Conservation (phyloP, 2,888 invertebrate species). For the Caenorhabditis sp. region DNA sequence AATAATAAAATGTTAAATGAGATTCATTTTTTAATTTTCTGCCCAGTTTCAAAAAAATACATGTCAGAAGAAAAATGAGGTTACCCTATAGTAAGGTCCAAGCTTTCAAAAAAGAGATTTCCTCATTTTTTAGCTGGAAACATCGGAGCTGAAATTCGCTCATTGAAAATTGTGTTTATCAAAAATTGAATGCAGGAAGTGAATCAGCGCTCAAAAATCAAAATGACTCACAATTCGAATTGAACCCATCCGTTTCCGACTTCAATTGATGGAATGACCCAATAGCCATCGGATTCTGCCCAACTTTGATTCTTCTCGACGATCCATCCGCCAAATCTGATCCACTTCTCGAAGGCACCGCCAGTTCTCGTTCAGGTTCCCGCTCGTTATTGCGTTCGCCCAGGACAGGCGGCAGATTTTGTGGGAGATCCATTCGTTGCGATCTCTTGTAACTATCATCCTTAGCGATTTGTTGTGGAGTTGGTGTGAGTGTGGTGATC, state of each 20-base stretch:
- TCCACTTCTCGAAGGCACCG: neutral
- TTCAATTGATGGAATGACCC: conserved; percentile 4
- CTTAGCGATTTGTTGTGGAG: neutral
- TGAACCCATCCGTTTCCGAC: neutral
- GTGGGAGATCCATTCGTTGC: neutral
- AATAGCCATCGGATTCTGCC: conserved; percentile 5
- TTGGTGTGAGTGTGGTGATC: no score
- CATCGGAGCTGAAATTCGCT: no score
- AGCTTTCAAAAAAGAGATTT: no score
- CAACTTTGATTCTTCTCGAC: neutral
- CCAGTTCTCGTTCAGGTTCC: neutral
- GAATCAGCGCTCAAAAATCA: no score
- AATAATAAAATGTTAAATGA: no score
- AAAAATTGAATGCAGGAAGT: no score
- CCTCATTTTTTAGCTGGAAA: no score
- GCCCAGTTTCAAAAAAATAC: no score
- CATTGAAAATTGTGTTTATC: no score
- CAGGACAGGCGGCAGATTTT: neutral
- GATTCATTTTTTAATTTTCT: no score
- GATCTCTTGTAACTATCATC: neutral
- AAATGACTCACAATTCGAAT: conserved; percentile 1
- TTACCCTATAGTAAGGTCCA: no score
- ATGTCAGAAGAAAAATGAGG: no score
- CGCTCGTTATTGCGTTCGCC: neutral
- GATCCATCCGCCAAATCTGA: conserved; percentile 1